These are phyloP conservation scores for Centruroides sculpturatus DNA, from an alignment of 1,140 invertebrate species.

Conservation along the genomic window DNA sequence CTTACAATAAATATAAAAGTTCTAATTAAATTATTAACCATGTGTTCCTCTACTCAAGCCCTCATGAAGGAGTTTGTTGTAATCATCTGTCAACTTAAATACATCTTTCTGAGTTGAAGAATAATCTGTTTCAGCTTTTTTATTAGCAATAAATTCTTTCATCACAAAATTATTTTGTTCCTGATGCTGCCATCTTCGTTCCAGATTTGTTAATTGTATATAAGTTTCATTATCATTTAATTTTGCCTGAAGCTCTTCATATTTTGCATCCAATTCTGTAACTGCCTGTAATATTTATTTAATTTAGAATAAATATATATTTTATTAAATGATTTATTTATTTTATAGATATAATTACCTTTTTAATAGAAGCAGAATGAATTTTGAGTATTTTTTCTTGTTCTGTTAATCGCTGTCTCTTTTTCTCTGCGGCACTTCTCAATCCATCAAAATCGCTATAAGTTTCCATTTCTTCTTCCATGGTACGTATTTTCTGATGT, in stretches of 20 bases:
- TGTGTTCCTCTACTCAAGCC: too few species aligned
- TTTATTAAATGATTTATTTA: too few species aligned
- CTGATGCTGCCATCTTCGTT: constrained; percentile 45
- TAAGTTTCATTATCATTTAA: constrained; percentile 53
- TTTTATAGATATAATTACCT: too few species aligned
- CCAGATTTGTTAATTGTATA: constrained; percentile 43
- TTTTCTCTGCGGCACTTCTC: constrained; percentile 32
- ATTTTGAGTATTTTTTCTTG: constrained; percentile 25
- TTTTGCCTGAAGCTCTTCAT: constrained; percentile 36
- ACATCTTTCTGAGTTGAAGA: constrained; percentile 16
- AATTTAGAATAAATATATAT: not conserved
- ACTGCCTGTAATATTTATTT: constrained; percentile 4
- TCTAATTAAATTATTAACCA: too few species aligned
- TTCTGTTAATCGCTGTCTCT: constrained; percentile 31
- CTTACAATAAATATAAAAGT: too few species aligned
- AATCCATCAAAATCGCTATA: constrained; percentile 35
- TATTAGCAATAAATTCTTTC: constrained; percentile 44
- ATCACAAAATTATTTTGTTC: constrained; percentile 48
- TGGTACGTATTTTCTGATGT: constrained; percentile 33
- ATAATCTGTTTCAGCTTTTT: constrained; percentile 47
- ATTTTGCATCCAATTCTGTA: constrained; percentile 12
- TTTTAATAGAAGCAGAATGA: too few species aligned
- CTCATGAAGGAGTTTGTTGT: too few species aligned
- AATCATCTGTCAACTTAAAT: too few species aligned
- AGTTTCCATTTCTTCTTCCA: constrained; percentile 35